Base-by-base conservation (phyloP, 2,113 vertebrate species). In the Athene noctua region DNA sequence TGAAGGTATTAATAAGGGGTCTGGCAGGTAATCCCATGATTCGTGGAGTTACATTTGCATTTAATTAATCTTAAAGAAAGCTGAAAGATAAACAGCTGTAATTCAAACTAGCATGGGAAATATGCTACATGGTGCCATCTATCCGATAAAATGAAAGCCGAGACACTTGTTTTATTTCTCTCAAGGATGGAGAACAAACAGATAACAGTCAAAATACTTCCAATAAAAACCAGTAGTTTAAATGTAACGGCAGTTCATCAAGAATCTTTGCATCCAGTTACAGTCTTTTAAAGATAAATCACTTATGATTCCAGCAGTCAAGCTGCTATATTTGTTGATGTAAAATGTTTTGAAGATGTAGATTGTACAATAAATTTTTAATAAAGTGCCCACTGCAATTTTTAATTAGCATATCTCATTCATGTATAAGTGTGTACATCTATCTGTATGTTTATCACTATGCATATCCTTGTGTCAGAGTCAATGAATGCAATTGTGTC, bases 21-120 rank as follows among this genome's bases (percentile, higher is more conserved):
- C 98, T 98, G 98, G 98, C 98, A 98, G 98, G 98, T 98, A 99
- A 97, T 98, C 98, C 98, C 98, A 93, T 96, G 98, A 98, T 98
- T 98, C 98, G 78, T 97, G 63, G 97, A 97, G 98, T 98, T 98
- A 97, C 98, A 98, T 98, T 98, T 98, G 98, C 98, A 98, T 98
- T 98, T 98, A 98, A 98, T 98, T 99, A 98, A 98, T 99, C 98
- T 98, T 98, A 97, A 98, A 98, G 98, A 98, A 98, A 98, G 98
- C 98, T 97, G 98, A 96, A 98, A 98, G 98, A 98, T 98, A 98
- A 99, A 99, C 98, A 98, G 98, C 98, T 98, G 98, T 98, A 98
- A 98, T 98, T 98, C 97, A 96, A 96, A 98, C 97, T 97, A 97
- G 97, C 97, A 97, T 96, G 97, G 98, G 97, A 97, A 98, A 97